A percentile compares a stretch with the other conserved stretches of the same genome.
phyloP scores from a whole-genome alignment of 2,113 vertebrate species.

The Pardalotus punctatus region DNA sequence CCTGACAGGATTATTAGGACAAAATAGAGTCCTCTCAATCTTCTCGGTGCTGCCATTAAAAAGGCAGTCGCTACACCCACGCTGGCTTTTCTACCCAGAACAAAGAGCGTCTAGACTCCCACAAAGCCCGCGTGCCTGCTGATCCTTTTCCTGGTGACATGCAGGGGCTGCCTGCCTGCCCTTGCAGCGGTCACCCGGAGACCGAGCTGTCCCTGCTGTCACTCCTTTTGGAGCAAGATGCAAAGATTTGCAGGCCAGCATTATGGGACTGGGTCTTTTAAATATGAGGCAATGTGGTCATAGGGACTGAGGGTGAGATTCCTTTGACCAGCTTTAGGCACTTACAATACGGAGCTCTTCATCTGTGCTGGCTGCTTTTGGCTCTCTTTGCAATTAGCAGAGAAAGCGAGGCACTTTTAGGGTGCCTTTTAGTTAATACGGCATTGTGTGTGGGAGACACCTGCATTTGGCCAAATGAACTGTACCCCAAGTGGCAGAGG shows the following conservation, averaged over 20 bases:
- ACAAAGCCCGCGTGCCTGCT: not conserved
- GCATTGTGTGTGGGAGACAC: not conserved
- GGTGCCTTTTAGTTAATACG: not conserved
- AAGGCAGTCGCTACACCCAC: not conserved
- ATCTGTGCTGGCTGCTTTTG: fast-evolving
- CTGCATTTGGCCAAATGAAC: not conserved
- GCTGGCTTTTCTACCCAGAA: slow-evolving; percentile 7
- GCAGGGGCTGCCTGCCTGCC: not conserved
- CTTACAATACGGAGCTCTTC: not conserved
- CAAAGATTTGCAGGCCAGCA: not conserved
- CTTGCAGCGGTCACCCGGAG: fast-evolving
- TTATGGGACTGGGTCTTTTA: not conserved
- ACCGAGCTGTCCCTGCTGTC: fast-evolving
- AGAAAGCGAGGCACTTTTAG: not conserved
- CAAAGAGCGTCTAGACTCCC: slow-evolving; percentile 35
- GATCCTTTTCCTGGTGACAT: not conserved
- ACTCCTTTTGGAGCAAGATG: not conserved
- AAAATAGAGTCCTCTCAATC: slow-evolving; percentile 61
- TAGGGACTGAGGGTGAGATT: not conserved
- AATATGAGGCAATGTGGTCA: not conserved
- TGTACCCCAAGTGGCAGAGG: not conserved
- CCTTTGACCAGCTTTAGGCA: not conserved
- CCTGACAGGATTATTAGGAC: slow-evolving; percentile 61
- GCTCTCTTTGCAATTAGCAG: not conserved
- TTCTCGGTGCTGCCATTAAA: slow-evolving; percentile 5